Conservation (phyloP, 1,140 invertebrate species). For the Phymorhynchus buccinoides region DNA sequence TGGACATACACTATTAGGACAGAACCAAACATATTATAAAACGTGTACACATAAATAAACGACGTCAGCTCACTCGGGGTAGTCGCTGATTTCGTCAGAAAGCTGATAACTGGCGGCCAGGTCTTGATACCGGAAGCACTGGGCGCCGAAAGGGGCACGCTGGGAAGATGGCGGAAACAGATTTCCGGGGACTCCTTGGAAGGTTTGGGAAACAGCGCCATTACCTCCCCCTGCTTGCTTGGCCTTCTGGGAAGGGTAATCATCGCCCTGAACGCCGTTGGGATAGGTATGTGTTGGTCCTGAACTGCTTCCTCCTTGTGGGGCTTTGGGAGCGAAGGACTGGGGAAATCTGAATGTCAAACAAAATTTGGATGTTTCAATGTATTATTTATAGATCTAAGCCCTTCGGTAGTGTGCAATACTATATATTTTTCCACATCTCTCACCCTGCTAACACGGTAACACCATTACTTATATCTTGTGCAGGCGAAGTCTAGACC, state of each 20-base stretch:
- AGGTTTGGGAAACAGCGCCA: background rate
- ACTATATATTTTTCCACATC: too few relatives aligned
- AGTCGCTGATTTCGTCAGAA: background rate
- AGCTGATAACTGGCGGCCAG: conserved; percentile 19
- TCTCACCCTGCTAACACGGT: too few relatives aligned
- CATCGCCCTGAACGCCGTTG: background rate
- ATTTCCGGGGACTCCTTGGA: background rate
- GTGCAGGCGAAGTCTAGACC: too few relatives aligned
- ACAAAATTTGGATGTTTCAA: too few relatives aligned
- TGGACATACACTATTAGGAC: too few relatives aligned
- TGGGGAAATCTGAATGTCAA: too few relatives aligned
- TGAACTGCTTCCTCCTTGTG: background rate
- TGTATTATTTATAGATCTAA: too few relatives aligned
- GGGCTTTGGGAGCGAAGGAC: background rate
- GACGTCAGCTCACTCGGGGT: conserved; percentile 1
- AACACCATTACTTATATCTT: too few relatives aligned
- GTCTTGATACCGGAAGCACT: conserved; percentile 15
- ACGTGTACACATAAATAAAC: background rate
- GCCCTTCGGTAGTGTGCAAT: too few relatives aligned
- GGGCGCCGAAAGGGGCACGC: background rate
- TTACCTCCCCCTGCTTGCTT: background rate
- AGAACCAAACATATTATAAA: too few relatives aligned
- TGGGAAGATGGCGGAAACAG: background rate
- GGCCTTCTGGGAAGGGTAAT: background rate
- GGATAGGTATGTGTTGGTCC: background rate